Evolutionary conservation across 2,113 vertebrate species (phyloP).

Genomic region (Amblyopsis rosae): DNA sequence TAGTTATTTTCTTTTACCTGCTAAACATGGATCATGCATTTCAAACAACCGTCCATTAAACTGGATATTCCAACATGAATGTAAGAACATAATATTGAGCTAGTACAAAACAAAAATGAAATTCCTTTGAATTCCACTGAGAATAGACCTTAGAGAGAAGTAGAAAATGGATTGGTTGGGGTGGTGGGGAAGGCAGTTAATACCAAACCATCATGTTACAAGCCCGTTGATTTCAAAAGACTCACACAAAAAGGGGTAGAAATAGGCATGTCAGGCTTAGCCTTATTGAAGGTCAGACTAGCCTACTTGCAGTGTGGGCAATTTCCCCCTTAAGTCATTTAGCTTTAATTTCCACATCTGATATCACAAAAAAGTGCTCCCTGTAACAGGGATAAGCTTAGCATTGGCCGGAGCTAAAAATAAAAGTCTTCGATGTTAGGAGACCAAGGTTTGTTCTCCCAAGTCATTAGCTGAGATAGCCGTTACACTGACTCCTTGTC

Average conservation of each 20-base stretch:
- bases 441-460: conserved; percentile 82
- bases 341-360: conserved; percentile 83
- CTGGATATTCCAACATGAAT: neutral
- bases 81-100: conserved; percentile 20
- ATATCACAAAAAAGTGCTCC: conserved; percentile 77
- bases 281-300: conserved; percentile 80
- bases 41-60: neutral
- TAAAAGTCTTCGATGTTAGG: conserved; percentile 83
- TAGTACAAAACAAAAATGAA: neutral
- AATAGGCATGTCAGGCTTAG: conserved; percentile 70
- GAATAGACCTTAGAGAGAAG: conserved; percentile 32
- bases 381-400: conserved; percentile 80
- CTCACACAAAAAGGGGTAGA: conserved; percentile 53
- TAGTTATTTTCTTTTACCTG: no score
- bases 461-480: conserved; percentile 83
- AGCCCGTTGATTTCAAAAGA: conserved; percentile 56
- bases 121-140: neutral
- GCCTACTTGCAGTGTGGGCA: conserved; percentile 79
- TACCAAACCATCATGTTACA: conserved; percentile 38
- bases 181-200: conserved; percentile 54
- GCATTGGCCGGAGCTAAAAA: conserved; percentile 82
- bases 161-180: conserved; percentile 13
- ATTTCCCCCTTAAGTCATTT: conserved; percentile 83
- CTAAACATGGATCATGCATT: no score
- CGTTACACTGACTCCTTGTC: conserved; percentile 76